phyloP scores from a whole-genome alignment of 35 echinoderm and acorn worm species.

The Hemicentrotus pulcherrimus region DNA sequence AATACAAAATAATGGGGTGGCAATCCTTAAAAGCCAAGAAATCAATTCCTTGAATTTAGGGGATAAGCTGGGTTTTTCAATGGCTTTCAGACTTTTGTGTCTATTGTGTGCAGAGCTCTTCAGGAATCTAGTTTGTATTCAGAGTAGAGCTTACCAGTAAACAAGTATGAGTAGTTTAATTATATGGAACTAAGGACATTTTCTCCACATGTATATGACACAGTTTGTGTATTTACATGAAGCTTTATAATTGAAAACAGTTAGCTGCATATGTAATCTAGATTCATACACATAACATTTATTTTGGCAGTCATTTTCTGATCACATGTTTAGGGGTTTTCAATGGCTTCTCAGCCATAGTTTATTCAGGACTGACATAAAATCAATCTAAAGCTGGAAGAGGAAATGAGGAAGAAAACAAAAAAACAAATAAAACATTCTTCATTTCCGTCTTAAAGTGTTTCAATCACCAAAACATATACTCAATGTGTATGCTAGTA shows the following conservation, averaged over 20 bases:
- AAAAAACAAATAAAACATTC: no score
- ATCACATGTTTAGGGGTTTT: no score
- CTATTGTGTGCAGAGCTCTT: neutral
- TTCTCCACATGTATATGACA: neutral
- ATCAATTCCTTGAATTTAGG: neutral
- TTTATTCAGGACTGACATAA: no score
- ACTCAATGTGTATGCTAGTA: no score
- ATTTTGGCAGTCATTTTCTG: no score
- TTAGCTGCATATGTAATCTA: neutral
- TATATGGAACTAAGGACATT: neutral
- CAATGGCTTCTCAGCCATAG: no score
- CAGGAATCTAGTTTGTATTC: neutral
- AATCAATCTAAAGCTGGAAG: no score
- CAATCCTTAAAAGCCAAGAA: neutral
- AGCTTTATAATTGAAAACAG: neutral
- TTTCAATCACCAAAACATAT: no score
- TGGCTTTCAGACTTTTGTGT: neutral
- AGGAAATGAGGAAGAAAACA: no score
- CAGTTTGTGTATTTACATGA: neutral
- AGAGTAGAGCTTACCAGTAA: neutral
- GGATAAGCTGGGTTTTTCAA: neutral
- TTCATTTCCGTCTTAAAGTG: no score
- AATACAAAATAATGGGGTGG: neutral
- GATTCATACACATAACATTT: no score
- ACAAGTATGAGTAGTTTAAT: neutral